Percentiles rank a stretch among this genome's conserved stretches.
phyloP scores from a whole-genome alignment of 2,113 vertebrate genomes.

The Spilogale gracilis region DNA sequence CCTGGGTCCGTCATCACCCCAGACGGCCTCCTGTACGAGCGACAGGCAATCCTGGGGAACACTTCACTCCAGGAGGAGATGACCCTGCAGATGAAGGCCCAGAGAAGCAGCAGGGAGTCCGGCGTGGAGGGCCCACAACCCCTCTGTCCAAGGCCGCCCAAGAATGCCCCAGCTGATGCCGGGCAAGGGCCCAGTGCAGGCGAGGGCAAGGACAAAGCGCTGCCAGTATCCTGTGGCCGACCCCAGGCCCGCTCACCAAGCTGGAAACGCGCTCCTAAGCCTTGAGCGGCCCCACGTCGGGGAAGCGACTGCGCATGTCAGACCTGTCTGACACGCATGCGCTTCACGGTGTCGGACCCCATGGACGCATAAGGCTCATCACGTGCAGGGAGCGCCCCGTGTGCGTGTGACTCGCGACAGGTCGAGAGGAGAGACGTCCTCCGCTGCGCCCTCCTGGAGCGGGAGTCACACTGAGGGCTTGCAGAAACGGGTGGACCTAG shows the following conservation, averaged over 20 bases:
- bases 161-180: neutral
- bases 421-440: fast-evolving
- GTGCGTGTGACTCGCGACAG: neutral
- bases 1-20: neutral
- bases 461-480: neutral
- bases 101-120: neutral
- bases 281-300: fast-evolving
- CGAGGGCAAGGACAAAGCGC: neutral
- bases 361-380: neutral
- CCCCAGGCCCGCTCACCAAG: neutral
- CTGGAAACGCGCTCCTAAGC: fast-evolving
- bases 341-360: neutral
- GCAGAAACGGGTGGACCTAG: neutral
- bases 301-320: neutral
- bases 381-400: neutral
- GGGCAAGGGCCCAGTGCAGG: neutral
- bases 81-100: neutral
- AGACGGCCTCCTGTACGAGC: neutral
- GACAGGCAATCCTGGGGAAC: neutral
- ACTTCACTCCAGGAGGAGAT: neutral
- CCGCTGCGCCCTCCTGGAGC: too few species aligned
- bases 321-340: neutral
- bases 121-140: neutral
- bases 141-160: neutral
- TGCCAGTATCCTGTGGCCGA: neutral